Evolutionary conservation across 1,140 invertebrate genomes (phyloP), one percentile per base, ranked within the genome.

Genomic region (Aphelinus atriplicis): DNA sequence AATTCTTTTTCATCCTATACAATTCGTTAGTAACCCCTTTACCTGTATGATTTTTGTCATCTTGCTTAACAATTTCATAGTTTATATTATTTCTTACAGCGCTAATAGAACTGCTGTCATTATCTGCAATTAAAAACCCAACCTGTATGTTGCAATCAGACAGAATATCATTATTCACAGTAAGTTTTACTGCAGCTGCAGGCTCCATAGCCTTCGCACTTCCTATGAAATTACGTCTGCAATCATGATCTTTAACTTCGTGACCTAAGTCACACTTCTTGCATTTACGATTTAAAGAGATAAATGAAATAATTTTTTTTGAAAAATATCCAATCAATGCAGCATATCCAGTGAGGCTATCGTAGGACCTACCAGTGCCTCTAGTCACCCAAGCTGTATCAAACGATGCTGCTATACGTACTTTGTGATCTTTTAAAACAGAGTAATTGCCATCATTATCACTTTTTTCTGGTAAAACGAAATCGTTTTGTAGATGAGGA

Each of bases 181-280:
- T 47, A 26, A 77, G 43, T 66, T 48, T n/a, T 3, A 64, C 57
- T 3, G 66, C 73, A 46, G 64, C 73, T 26, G 3, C 6, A 26
- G 75, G 68, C 26, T 72, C 70, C 67, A 76, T 66, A n/a, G 61
- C 65, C 51, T 75, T 75, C 3, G 73, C 73, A 53, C 46, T 65
- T 3, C 64, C 57, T 47, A 60, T 10, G 68, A 58, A 68, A 68
- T 77, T 77, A 9, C 56, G 56, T 57, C 64, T 68, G 48, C 70
- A 68, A 53, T 67, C 57, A 47, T 76, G 69, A 43, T 61, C 62
- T 53, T 60, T 48, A 42, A 50, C 43, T 46, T 50, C 57, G 46
- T 72, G 64, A 46, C 75, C 69, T 42, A 3, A 3, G 64, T 77
- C 70, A 3, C 70, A 77, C 46, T 63, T 62, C 46, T 46, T 7